phyloP scores from a whole-genome alignment of 2,113 vertebrate species.

The Dasypus novemcinctus region DNA sequence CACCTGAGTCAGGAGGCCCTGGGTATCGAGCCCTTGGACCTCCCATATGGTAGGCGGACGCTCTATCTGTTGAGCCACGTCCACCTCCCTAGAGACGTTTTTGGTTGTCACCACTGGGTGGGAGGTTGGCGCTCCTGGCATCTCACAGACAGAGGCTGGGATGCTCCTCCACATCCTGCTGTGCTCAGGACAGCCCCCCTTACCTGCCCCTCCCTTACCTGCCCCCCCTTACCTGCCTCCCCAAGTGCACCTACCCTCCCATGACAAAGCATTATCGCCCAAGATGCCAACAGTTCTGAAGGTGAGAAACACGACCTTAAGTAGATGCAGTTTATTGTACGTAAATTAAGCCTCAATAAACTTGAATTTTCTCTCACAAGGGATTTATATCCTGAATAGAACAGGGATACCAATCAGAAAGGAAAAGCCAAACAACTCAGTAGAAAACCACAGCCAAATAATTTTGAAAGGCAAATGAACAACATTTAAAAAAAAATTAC shows the following conservation, averaged over 20 bases:
- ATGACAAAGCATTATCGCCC: no score
- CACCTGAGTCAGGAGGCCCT: no score
- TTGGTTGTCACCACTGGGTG: neutral
- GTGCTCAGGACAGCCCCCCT: neutral
- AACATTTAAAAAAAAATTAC: neutral
- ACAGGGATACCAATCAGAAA: neutral
- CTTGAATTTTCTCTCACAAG: neutral
- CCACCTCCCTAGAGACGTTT: neutral
- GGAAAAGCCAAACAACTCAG: neutral
- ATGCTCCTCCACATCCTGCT: neutral
- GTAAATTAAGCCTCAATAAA: neutral
- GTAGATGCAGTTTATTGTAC: neutral
- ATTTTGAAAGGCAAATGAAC: neutral
- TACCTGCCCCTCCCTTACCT: no score
- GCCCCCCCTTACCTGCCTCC: neutral
- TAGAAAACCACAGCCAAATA: neutral
- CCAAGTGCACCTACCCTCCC: no score
- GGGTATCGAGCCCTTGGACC: no score
- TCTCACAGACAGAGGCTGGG: neutral
- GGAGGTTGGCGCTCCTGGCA: neutral
- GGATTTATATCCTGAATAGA: neutral
- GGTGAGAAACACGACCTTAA: neutral
- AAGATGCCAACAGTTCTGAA: fast-evolving
- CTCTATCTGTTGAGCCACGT: no score
- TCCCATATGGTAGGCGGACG: no score